Base-by-base conservation (phyloP, 2,113 vertebrate genomes). In the Silurus glanis region DNA sequence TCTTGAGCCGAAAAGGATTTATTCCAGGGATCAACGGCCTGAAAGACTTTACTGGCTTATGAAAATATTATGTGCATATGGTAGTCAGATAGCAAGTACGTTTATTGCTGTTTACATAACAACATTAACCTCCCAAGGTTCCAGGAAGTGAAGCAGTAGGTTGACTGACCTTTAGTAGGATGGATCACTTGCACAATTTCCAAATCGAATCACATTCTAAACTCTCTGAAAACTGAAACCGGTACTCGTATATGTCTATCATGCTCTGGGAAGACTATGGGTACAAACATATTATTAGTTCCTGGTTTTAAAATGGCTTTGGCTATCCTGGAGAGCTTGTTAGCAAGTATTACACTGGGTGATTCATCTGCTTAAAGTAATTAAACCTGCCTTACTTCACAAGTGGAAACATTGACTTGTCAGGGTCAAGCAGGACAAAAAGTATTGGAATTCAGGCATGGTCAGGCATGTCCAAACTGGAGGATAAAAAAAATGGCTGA, bases 351-450 rank as follows among this genome's bases (percentile, higher is more conserved):
- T 87, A 89, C 51, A 66, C 28, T 28, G 75, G 59, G 59, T 89
- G 86, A 87, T 37, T 89, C 83, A 87, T 56, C 86, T 55, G 80
- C 83, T 87, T 87, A 88, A 82, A 55, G 64, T 84, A 37, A 83
- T 74, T 89, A 80, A 72, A 69, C 80, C 72, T 71, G 58, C 66
- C 59, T 81, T 84, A 45, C n/a, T 6, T 49, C 8, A 59, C 28
- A 84, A 64, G 19, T 45, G 49, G 75, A 81, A 58, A 74, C 23
- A 49, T 59, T 13, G 69, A 76, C 47, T 62, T 25, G 53, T 51
- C 23, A 56, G n/a, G 74, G 58, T 53, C 55, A 88, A 47, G 28
- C 17, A 55, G 6, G 0, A 17, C 10, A 37, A 58, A 51, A 75
- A 28, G 13, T 37, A 59, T 28, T n/a, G 19, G 17, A 13, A 71